Percentiles rank a stretch among this genome's conserved stretches.
Conservation (phyloP, 1,140 invertebrate genomes). For the Drosophila lacteicornis region DNA sequence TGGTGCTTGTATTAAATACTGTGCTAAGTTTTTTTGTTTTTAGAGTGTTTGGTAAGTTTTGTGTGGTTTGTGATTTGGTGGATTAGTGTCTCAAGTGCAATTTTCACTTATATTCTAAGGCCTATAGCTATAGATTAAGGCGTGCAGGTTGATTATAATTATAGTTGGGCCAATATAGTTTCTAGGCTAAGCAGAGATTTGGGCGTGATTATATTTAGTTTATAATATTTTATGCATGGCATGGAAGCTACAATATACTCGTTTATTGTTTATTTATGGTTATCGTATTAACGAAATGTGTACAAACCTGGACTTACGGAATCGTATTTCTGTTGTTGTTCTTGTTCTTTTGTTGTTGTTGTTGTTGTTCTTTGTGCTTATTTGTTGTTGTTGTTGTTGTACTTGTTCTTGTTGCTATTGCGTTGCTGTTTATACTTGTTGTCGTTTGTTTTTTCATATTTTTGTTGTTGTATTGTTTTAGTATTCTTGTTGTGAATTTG, state of each 20-base stretch:
- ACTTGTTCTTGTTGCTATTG: conserved; percentile 69
- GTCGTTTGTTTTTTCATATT: conserved; percentile 32
- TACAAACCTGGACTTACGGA: conserved; percentile 84
- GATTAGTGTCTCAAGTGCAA: conserved; percentile 18
- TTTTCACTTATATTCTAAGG: conserved; percentile 9
- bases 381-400: conserved; percentile 52
- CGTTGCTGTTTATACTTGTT: conserved; percentile 70
- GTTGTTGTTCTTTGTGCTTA: conserved; percentile 23
- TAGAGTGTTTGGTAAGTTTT: conserved; percentile 35
- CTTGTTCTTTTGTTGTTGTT: conserved; percentile 46
- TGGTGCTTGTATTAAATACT: conserved; percentile 7
- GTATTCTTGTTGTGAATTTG: conserved; percentile 64
- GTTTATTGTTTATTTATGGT: conserved; percentile 26
- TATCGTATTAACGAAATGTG: conserved; percentile 58
- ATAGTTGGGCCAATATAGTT: conserved; percentile 32
- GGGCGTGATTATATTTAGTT: conserved; percentile 13
- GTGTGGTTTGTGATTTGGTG: conserved; percentile 17
- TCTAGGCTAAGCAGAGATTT: conserved; percentile 37
- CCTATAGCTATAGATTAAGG: conserved; percentile 15
- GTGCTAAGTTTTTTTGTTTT: conserved; percentile 20
- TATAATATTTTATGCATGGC: conserved; percentile 11
- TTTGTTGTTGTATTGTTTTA: conserved; percentile 39
- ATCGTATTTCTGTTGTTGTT: conserved; percentile 73
- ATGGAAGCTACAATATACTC: conserved; percentile 45
- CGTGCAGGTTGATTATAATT: conserved; percentile 34